Percentiles rank a stretch among this genome's conserved stretches.
Evolutionary conservation across 2,888 invertebrate genomes (phyloP).

Genomic region (Cephus runcator): DNA sequence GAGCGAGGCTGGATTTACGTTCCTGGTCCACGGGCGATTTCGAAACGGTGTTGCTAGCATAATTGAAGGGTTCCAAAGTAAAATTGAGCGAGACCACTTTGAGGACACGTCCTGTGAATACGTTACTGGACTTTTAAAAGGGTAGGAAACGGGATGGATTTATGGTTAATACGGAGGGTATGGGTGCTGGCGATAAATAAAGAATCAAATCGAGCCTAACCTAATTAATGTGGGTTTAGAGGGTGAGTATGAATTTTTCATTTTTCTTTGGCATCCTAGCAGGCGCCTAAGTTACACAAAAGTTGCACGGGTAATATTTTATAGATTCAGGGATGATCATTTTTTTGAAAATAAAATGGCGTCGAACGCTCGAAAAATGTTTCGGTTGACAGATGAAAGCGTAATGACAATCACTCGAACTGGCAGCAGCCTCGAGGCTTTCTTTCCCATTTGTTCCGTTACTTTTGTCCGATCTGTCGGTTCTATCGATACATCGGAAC

Average conservation of each 20-base stretch:
- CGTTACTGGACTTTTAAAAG: background rate
- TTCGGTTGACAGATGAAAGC: background rate
- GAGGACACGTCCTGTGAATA: background rate
- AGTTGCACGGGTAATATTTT: background rate
- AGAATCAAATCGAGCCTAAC: background rate
- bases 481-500: background rate
- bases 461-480: background rate
- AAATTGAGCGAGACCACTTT: constrained; percentile 1
- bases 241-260: background rate
- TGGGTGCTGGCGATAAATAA: background rate
- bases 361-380: background rate
- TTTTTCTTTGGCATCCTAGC: background rate
- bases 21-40: background rate
- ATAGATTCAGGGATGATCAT: background rate
- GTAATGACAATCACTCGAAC: background rate
- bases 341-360: background rate
- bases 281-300: background rate
- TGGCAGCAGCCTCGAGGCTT: background rate
- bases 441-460: background rate
- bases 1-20: background rate
- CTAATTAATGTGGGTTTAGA: too few species aligned
- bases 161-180: background rate
- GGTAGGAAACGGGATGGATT: background rate
- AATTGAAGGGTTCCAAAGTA: background rate
- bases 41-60: background rate